phyloP scores from a whole-genome alignment of 2,888 invertebrate species.

The Pteria penguin region DNA sequence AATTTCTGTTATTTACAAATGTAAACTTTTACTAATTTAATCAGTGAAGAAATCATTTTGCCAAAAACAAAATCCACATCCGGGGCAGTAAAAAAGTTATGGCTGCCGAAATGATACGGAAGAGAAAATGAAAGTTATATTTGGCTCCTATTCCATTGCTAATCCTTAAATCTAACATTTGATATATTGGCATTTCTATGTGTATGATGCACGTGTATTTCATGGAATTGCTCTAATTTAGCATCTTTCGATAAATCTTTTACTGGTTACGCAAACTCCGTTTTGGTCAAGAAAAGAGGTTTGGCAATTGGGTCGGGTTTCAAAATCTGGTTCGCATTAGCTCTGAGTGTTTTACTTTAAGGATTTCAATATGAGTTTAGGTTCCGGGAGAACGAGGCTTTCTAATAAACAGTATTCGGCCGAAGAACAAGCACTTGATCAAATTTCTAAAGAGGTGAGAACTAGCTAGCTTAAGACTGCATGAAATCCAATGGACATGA shows the following conservation, averaged over 20 bases:
- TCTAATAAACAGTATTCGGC: constrained; percentile 89
- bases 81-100: constrained; percentile 13
- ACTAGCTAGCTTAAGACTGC: no score
- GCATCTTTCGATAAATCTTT: no score
- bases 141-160: no score
- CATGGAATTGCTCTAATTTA: no score
- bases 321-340: background rate
- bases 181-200: no score
- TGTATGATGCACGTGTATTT: no score
- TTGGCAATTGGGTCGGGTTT: background rate
- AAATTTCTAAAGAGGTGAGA: constrained; percentile 96
- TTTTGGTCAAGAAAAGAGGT: background rate
- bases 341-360: background rate
- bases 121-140: constrained; percentile 37
- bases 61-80: background rate
- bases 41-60: background rate
- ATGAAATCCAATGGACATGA: no score
- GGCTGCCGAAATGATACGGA: constrained; percentile 37
- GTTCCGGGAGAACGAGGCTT: constrained; percentile 78
- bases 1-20: background rate
- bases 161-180: no score
- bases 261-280: background rate
- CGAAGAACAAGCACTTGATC: constrained; percentile 98
- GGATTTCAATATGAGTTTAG: background rate
- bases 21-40: background rate